A percentile compares a stretch with the other conserved stretches of the same genome.
Conservation (phyloP, 2,888 invertebrate genomes). For the Tiliacea citrago region DNA sequence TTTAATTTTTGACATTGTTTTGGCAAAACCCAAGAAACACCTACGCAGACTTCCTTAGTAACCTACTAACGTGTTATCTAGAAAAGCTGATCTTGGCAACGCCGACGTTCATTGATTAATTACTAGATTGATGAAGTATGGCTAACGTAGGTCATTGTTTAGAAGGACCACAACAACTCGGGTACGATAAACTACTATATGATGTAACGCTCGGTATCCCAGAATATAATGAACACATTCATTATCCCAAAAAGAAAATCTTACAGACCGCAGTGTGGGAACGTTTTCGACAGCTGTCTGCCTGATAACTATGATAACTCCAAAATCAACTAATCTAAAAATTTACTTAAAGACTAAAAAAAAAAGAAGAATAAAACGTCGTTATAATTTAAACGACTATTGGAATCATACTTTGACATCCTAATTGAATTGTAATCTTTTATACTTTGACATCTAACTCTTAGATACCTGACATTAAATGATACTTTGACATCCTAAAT, state of each 20-base stretch:
- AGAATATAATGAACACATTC: background rate
- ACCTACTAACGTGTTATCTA: constrained; percentile 18
- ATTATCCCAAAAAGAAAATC: constrained; percentile 1
- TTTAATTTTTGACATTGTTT: background rate
- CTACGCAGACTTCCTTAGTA: background rate
- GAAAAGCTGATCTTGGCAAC: constrained; percentile 15
- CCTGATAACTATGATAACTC: no score
- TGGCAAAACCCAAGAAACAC: background rate
- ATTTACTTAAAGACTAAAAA: no score
- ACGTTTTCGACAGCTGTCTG: no score
- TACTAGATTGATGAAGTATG: constrained; percentile 40
- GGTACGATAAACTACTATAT: constrained; percentile 14
- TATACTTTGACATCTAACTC: no score
- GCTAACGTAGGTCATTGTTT: constrained; percentile 23
- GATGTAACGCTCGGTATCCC: background rate
- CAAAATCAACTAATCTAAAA: no score
- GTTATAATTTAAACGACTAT: no score
- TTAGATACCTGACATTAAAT: no score
- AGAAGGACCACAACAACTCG: background rate
- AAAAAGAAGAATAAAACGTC: no score
- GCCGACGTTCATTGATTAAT: constrained; percentile 43
- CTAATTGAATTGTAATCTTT: no score
- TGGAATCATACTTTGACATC: no score
- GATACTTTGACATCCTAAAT: no score
- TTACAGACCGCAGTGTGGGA: no score